Percentiles rank a stretch among this genome's conserved stretches.
These are phyloP conservation scores for Leptosomus discolor DNA, from an alignment of 2,113 vertebrate species.

Conservation along the genomic window DNA sequence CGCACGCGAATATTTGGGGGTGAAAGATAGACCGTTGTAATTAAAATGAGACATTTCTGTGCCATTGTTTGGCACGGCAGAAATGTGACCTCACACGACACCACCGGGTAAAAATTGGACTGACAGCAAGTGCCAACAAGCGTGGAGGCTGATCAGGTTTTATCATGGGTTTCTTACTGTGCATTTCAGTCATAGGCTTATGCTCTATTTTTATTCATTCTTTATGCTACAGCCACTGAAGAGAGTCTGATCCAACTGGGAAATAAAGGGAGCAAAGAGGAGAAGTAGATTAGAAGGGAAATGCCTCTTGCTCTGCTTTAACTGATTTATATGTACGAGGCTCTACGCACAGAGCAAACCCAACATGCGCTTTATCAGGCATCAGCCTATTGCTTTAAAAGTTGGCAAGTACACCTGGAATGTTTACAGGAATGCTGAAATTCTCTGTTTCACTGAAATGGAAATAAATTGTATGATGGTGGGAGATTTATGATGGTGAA, in stretches of 20 bases:
- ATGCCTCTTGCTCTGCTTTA: neutral
- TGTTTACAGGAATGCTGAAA: constrained; percentile 56
- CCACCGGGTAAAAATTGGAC: neutral
- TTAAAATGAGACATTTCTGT: neutral
- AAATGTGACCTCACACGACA: neutral
- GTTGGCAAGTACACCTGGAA: constrained; percentile 68
- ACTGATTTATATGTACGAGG: neutral
- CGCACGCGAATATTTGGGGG: neutral
- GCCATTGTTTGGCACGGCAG: neutral
- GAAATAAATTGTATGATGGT: neutral
- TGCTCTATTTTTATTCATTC: neutral
- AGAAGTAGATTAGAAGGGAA: neutral
- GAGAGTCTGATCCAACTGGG: neutral
- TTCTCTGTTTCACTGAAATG: neutral
- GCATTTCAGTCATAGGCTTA: neutral
- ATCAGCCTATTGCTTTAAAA: neutral
- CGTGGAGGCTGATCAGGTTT: neutral
- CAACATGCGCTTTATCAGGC: neutral
- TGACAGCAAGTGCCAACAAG: neutral
- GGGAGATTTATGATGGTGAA: neutral
- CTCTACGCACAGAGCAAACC: neutral
- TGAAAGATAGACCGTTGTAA: neutral
- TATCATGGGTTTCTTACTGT: neutral
- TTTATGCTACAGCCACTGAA: neutral
- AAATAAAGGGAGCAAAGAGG: neutral